These are phyloP conservation scores for Virgularia gustaviana DNA, from an alignment of 92 coral and sea anemone genomes.

Conservation along the genomic window DNA sequence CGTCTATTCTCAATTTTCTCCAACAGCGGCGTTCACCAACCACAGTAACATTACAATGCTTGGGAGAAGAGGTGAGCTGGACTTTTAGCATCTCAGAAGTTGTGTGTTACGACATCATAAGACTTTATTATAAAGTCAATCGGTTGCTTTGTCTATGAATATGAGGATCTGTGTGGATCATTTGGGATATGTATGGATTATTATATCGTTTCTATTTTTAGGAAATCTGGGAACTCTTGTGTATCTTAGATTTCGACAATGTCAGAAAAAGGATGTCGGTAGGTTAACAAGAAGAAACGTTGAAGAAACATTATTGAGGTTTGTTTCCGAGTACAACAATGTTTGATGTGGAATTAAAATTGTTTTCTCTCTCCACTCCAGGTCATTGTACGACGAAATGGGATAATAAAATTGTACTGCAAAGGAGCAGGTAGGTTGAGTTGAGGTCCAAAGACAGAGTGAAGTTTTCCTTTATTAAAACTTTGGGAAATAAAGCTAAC, in stretches of 20 bases:
- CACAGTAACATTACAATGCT: constrained; percentile 64
- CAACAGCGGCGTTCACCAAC: constrained; percentile 84
- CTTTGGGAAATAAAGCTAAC: no score
- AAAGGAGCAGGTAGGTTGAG: constrained; percentile 99
- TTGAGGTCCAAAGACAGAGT: no score
- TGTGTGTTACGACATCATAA: no score
- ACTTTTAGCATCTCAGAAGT: no score
- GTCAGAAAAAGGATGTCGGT: constrained; percentile 98
- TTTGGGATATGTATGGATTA: no score
- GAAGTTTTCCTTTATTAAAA: no score
- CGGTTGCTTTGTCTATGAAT: not conserved
- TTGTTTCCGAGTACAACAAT: not conserved
- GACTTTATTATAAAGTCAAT: not conserved
- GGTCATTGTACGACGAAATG: constrained; percentile 73
- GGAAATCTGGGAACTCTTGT: constrained; percentile 83
- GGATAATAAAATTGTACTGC: constrained; percentile 73
- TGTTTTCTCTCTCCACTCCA: constrained; percentile 9
- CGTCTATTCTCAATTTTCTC: not conserved
- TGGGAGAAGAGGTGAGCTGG: constrained; percentile 73
- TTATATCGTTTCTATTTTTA: constrained; percentile 14
- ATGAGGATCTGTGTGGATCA: no score
- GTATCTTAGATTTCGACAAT: constrained; percentile 89
- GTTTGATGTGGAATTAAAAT: not conserved
- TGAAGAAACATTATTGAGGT: not conserved
- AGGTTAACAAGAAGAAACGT: no score